phyloP scores from a whole-genome alignment of 1,140 invertebrate species.

The Drosophila pandora region DNA sequence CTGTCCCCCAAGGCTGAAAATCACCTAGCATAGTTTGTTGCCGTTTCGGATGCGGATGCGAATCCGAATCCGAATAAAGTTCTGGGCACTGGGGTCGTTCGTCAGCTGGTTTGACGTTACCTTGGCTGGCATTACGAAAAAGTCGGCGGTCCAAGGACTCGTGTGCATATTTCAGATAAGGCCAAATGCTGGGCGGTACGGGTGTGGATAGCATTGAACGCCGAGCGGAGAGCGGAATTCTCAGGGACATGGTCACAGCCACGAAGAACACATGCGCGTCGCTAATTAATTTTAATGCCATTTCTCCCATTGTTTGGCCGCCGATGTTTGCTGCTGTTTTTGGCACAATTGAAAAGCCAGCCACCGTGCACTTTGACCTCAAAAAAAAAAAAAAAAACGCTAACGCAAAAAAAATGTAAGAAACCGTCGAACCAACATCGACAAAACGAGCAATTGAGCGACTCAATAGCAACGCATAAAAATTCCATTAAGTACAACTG shows the following conservation, averaged over 20 bases:
- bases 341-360: constrained; percentile 37
- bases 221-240: constrained; percentile 30
- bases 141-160: constrained; percentile 65
- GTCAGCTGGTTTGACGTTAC: constrained; percentile 58
- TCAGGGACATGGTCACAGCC: constrained; percentile 70
- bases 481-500: constrained; percentile 76
- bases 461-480: constrained; percentile 66
- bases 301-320: constrained; percentile 51
- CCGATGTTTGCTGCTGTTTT: constrained; percentile 17
- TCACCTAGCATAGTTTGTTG: constrained; percentile 56
- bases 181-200: constrained; percentile 66
- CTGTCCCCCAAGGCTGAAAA: constrained; percentile 49
- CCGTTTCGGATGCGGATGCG: constrained; percentile 16
- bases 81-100: constrained; percentile 28
- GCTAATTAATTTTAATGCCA: constrained; percentile 76
- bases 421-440: constrained; percentile 21
- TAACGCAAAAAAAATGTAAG: not conserved
- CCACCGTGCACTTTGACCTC: constrained; percentile 75
- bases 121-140: constrained; percentile 68
- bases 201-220: constrained; percentile 48
- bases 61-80: constrained; percentile 33
- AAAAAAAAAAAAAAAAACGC: constrained; percentile 29
- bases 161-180: constrained; percentile 81
- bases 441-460: constrained; percentile 53
- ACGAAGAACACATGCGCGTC: constrained; percentile 53